These are phyloP conservation scores for Pristionchus fissidentatus DNA, from an alignment of 2,888 invertebrate species.

Conservation along the genomic window DNA sequence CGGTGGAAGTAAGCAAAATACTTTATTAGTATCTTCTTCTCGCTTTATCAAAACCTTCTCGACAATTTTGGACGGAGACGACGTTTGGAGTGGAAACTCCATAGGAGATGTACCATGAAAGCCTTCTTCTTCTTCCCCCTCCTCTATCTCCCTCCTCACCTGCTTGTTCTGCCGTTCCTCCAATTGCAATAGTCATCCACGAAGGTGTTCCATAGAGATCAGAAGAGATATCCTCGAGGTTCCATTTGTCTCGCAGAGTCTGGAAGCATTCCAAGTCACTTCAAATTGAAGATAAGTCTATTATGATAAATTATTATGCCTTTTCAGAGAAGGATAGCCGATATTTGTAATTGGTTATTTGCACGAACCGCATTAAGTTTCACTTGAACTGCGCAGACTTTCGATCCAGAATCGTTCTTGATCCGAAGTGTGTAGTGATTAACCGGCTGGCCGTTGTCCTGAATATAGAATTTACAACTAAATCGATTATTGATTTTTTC, in stretches of 20 bases:
- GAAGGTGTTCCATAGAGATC: constrained; percentile 26
- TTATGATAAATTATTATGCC: no score
- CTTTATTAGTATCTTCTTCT: no score
- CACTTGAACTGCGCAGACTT: constrained; percentile 2
- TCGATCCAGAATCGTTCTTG: not conserved
- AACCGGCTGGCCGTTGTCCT: constrained; percentile 7
- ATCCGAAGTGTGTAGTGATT: constrained; percentile 15
- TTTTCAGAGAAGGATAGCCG: no score
- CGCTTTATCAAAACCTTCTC: no score
- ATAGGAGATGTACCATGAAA: not conserved
- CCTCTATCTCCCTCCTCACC: not conserved
- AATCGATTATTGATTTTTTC: not conserved
- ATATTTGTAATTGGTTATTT: no score
- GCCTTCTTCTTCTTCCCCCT: not conserved
- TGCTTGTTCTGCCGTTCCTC: constrained; percentile 2
- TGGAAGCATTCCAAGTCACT: no score
- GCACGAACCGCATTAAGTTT: not conserved
- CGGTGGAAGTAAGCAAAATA: no score
- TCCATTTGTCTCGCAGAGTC: constrained; percentile 17
- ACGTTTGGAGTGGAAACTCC: not conserved
- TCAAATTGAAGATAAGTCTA: no score
- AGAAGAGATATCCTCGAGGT: not conserved
- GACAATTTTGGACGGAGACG: not conserved
- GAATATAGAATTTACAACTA: not conserved
- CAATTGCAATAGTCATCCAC: constrained; percentile 1